Percentiles rank a stretch among this genome's conserved stretches.
phyloP scores from a whole-genome alignment of 1,140 invertebrate genomes.

The Metopolophium dirhodum region DNA sequence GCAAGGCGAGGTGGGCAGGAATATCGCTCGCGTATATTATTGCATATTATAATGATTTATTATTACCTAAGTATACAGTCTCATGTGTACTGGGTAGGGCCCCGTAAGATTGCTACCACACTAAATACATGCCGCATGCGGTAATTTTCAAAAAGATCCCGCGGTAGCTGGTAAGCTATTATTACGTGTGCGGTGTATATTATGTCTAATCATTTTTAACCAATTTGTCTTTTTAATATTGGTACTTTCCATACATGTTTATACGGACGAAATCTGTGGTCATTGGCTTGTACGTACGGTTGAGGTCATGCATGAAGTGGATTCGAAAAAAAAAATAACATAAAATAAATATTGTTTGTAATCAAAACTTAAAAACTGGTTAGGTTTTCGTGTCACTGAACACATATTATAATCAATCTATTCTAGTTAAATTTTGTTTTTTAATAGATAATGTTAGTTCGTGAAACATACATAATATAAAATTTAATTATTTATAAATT shows the following conservation, averaged over 20 bases:
- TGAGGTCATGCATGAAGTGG: neutral
- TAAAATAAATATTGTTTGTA: neutral
- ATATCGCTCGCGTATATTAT: neutral
- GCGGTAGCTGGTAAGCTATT: slow-evolving; percentile 29
- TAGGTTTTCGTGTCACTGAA: neutral
- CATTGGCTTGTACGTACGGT: neutral
- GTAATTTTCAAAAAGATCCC: slow-evolving; percentile 35
- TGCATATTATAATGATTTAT: neutral
- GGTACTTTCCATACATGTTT: neutral
- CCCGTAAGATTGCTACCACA: slow-evolving; percentile 9
- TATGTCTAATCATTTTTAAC: slow-evolving; percentile 19
- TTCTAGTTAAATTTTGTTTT: neutral
- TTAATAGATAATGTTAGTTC: neutral
- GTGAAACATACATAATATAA: neutral
- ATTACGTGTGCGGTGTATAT: slow-evolving; percentile 4
- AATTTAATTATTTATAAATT: neutral
- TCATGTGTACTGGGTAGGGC: neutral
- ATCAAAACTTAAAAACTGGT: neutral
- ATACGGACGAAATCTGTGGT: neutral
- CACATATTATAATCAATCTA: neutral
- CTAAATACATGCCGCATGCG: neutral
- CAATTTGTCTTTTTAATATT: slow-evolving; percentile 32
- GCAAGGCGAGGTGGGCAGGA: neutral
- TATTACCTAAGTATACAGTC: neutral
- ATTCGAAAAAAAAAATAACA: neutral